Evolutionary conservation across 1,140 invertebrate species (phyloP).

Genomic region (Drosophila teissieri): DNA sequence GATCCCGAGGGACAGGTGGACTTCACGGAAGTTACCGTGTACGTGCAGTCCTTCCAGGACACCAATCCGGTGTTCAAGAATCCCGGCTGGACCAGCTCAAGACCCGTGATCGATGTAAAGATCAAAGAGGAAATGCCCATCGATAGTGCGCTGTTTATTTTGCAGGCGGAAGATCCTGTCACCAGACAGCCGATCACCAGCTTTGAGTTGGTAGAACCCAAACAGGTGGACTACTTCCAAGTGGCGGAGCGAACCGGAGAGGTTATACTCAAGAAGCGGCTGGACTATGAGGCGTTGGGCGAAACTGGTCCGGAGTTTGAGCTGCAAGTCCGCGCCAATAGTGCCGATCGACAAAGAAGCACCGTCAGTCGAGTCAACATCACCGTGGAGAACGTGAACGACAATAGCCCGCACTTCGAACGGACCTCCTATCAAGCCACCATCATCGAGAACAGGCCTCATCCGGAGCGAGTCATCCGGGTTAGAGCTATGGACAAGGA

Average conservation of each 20-base stretch:
- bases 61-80: constrained; percentile 92
- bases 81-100: constrained; percentile 88
- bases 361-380: constrained; percentile 89
- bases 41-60: constrained; percentile 92
- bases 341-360: constrained; percentile 88
- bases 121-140: constrained; percentile 91
- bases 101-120: constrained; percentile 88
- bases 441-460: constrained; percentile 89
- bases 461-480: constrained; percentile 88
- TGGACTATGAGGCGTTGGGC: constrained; percentile 90
- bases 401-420: constrained; percentile 91
- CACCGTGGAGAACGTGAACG: constrained; percentile 91
- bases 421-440: constrained; percentile 89
- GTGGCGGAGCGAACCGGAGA: constrained; percentile 89
- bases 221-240: constrained; percentile 84
- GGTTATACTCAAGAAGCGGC: constrained; percentile 88
- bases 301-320: constrained; percentile 87
- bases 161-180: constrained; percentile 90
- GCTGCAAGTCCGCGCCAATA: constrained; percentile 90
- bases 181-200: constrained; percentile 87
- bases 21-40: constrained; percentile 90
- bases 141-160: constrained; percentile 90
- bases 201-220: constrained; percentile 86
- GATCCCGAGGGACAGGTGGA: constrained; percentile 89
- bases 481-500: constrained; percentile 90